phyloP scores from a whole-genome alignment of 2,113 vertebrate species.

The Cygnus buccinator region DNA sequence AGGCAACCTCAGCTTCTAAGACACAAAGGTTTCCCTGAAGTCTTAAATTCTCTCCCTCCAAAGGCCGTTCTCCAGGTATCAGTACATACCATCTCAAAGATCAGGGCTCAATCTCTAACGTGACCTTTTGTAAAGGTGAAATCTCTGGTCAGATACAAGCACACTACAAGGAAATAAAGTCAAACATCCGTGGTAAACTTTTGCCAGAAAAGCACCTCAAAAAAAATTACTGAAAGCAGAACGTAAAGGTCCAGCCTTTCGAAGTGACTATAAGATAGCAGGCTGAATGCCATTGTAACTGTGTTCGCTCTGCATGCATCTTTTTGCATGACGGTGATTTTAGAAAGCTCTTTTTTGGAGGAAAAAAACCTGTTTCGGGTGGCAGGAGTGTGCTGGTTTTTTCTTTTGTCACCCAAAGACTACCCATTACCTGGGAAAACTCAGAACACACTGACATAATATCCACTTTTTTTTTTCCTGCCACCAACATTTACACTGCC shows the following conservation, averaged over 20 bases:
- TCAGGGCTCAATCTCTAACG: accelerated
- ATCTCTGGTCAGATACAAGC: neutral
- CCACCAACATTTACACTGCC: neutral
- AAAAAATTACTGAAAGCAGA: neutral
- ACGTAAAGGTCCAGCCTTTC: neutral
- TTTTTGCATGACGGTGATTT: neutral
- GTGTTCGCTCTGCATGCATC: neutral
- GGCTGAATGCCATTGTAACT: neutral
- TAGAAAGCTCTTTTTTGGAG: neutral
- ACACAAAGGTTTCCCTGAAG: neutral
- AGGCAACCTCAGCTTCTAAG: neutral
- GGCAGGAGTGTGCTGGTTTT: neutral
- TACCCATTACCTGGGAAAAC: neutral
- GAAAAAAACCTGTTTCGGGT: neutral
- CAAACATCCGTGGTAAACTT: neutral
- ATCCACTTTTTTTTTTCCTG: neutral
- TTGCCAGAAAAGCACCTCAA: neutral
- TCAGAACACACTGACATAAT: neutral
- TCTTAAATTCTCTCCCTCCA: neutral
- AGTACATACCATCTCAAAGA: accelerated
- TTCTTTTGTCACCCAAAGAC: neutral
- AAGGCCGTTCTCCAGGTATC: neutral
- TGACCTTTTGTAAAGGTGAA: neutral
- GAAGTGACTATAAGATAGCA: neutral
- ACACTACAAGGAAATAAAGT: neutral